Conservation (phyloP, 2,888 invertebrate species). For the Spilosoma lubricipeda region DNA sequence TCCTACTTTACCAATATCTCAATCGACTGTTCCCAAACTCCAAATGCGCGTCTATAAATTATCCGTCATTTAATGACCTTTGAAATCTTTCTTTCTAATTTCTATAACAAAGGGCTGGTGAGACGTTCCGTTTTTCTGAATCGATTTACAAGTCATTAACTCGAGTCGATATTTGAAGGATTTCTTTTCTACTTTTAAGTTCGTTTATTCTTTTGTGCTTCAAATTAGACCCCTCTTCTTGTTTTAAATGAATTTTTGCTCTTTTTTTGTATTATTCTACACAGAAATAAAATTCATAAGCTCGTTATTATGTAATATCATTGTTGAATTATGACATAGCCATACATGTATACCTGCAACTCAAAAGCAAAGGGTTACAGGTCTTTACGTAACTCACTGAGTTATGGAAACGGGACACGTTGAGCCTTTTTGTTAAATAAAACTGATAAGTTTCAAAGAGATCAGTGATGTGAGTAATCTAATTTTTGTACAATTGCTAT, state of each 20-base stretch:
- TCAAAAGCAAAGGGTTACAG: neutral
- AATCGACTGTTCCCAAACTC: conserved; percentile 23
- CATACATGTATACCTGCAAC: neutral
- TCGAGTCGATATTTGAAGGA: conserved; percentile 49
- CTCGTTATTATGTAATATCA: too few species aligned
- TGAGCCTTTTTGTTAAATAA: neutral
- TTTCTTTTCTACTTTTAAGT: conserved; percentile 31
- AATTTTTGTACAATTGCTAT: neutral
- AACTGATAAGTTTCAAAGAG: neutral
- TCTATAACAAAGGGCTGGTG: conserved; percentile 23
- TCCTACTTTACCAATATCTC: conserved; percentile 40
- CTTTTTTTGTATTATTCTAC: too few species aligned
- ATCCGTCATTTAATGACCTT: conserved; percentile 38
- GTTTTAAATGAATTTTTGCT: neutral
- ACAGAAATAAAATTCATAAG: too few species aligned
- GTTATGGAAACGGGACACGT: neutral
- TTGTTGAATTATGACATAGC: neutral
- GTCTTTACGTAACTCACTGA: neutral
- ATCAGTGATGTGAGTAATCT: neutral
- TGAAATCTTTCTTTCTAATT: conserved; percentile 32
- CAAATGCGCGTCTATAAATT: conserved; percentile 45
- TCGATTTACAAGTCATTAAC: conserved; percentile 55
- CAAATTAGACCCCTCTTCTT: conserved; percentile 10
- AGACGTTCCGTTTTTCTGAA: conserved; percentile 32
- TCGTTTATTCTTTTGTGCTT: conserved; percentile 33